Conservation (phyloP, 2,888 invertebrate genomes). For the Hemistola chrysoprasaria region DNA sequence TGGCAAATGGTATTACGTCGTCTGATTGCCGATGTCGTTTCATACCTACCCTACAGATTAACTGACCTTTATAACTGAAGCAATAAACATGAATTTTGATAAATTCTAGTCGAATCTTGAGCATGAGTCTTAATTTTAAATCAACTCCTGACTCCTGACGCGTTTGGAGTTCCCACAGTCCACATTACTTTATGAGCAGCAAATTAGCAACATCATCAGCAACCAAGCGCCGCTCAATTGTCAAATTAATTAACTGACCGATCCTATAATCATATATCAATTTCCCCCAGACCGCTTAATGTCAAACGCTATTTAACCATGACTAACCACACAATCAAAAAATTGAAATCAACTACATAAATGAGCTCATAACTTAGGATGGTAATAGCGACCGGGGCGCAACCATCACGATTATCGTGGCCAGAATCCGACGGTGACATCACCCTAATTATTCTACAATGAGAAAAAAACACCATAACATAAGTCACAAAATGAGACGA, state of each 20-base stretch:
- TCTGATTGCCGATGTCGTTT: conserved; percentile 33
- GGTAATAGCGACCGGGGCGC: conserved; percentile 62
- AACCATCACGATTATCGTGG: conserved; percentile 68
- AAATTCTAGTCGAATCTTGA: no score
- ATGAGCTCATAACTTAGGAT: conserved; percentile 67
- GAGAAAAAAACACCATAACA: conserved; percentile 59
- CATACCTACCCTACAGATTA: conserved; percentile 17
- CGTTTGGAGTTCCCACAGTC: no score
- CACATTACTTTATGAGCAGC: conserved; percentile 5
- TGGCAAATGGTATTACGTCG: conserved; percentile 16
- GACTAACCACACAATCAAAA: conserved; percentile 58
- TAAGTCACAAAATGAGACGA: conserved; percentile 58
- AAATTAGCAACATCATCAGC: conserved; percentile 25
- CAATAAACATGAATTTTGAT: no score
- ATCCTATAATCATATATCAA: conserved; percentile 70
- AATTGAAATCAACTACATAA: conserved; percentile 54
- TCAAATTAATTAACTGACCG: conserved; percentile 54
- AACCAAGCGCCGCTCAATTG: conserved; percentile 47
- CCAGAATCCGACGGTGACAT: conserved; percentile 68
- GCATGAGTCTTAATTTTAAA: no score
- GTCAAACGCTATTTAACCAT: conserved; percentile 57
- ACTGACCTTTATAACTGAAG: background rate
- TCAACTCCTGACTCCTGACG: no score
- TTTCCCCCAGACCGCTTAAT: conserved; percentile 57
- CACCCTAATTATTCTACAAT: conserved; percentile 60